These are phyloP conservation scores for Antedon mediterranea DNA, from an alignment of 53 echinoderm and acorn worm genomes.

Conservation along the genomic window DNA sequence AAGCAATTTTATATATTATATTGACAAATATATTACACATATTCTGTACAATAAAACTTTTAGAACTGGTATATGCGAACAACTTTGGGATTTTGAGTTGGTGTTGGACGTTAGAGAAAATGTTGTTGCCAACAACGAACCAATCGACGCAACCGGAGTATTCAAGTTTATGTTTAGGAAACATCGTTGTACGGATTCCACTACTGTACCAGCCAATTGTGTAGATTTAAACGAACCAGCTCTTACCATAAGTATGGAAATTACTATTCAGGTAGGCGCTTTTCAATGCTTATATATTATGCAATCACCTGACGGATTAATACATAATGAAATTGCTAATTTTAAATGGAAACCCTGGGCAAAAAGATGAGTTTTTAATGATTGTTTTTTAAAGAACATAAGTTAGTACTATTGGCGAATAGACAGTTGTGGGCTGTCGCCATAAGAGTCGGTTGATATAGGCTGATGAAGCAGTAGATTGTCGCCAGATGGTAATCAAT, in stretches of 20 bases:
- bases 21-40: neutral
- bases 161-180: constrained; percentile 35
- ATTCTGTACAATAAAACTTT: too few species aligned
- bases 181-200: constrained; percentile 28
- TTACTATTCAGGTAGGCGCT: constrained; percentile 63
- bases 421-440: too few species aligned
- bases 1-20: too few species aligned
- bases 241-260: constrained; percentile 41
- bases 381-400: too few species aligned
- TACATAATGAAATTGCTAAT: too few species aligned
- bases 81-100: constrained; percentile 43
- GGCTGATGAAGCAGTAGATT: too few species aligned
- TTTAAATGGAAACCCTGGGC: too few species aligned
- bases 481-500: too few species aligned
- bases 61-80: constrained; percentile 18
- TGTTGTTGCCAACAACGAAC: constrained; percentile 24
- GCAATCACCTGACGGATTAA: neutral
- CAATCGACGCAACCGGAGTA: constrained; percentile 63
- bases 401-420: too few species aligned
- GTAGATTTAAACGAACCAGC: constrained; percentile 1
- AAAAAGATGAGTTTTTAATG: too few species aligned
- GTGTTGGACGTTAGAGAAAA: constrained; percentile 36
- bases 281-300: neutral
- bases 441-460: too few species aligned
- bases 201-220: constrained; percentile 22